Evolutionary conservation across 2,113 vertebrate genomes (phyloP), one percentile per base, ranked within the genome.

Genomic region (Dryoscopus gambensis): DNA sequence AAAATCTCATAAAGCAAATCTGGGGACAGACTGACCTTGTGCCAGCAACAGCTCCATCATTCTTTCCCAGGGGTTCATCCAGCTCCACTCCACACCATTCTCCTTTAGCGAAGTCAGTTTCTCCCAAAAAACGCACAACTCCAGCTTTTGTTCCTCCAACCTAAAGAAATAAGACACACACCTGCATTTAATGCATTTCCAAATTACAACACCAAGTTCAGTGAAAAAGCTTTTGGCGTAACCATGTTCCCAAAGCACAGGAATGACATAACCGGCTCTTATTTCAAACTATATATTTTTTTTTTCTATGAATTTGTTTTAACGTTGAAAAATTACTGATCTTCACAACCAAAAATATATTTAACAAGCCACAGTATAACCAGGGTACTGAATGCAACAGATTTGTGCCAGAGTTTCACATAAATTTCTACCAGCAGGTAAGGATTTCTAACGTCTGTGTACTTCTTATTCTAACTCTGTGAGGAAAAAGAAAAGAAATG

Each of bases 81-180:
- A 99, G 94, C 81, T 99, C 99, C 25, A 99, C 99, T 5, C 99
- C 99, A 57, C 99, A 99, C 99, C 99, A 99, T 15, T 99, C 99
- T 40, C 99, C 99, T 97, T 99, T 99, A 44, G 99, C 99, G 94
- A 99, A 99, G 97, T 99, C 99, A 0, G 99, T 99, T 96, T 99
- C 99, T n/a, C 99, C 99, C 47, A 99, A 96, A 82, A 99, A 99
- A 44, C 99, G 99, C 35, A 99, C 99, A 2, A 99, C 99, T 42
- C 99, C 99, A 15, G 99, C 99, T 97, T 99, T 99, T 3, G 99
- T 99, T 71, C 99, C 99, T 46, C 98, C 99, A 50, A 99, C 99
- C 99, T 99, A 71, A 21, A 84, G 46, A 46, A 79, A 4, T 10
- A 44, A 82, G 5, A 49, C 23, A 85, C 44, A 59, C 7, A 21